Percentiles rank a stretch among this genome's conserved stretches.
Evolutionary conservation across 2,797 vertebrate species (phyloP).

Genomic region (Lepus townsendii): DNA sequence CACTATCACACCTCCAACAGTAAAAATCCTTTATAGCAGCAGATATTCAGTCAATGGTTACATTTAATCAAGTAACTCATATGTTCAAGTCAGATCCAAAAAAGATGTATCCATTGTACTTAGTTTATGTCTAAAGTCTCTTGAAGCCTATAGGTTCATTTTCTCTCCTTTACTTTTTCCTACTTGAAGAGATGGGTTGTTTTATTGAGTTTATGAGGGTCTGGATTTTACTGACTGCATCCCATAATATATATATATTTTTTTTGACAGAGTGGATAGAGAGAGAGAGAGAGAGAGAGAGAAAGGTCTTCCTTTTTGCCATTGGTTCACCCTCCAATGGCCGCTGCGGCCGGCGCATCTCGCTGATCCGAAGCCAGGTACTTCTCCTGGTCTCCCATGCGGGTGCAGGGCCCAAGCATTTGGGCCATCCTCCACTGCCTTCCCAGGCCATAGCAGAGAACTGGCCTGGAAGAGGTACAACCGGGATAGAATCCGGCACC

Average conservation of each 20-base stretch:
- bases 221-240: constrained; percentile 2
- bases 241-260: neutral
- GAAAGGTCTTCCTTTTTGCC: too few relatives aligned
- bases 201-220: neutral
- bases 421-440: too few relatives aligned
- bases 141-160: neutral
- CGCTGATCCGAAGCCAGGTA: too few relatives aligned
- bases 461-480: too few relatives aligned
- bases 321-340: too few relatives aligned
- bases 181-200: neutral
- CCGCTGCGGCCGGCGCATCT: too few relatives aligned
- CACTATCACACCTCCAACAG: neutral
- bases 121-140: neutral
- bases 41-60: neutral
- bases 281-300: too few relatives aligned
- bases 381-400: too few relatives aligned
- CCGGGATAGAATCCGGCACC: too few relatives aligned
- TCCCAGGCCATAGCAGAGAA: too few relatives aligned
- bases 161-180: neutral
- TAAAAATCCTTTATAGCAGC: neutral
- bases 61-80: neutral
- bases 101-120: neutral
- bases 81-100: constrained; percentile 15
- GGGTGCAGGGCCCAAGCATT: too few relatives aligned
- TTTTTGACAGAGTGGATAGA: too few relatives aligned